Evolutionary conservation across 1,140 invertebrate species (phyloP).

Genomic region (Wiebesia pumilae): DNA sequence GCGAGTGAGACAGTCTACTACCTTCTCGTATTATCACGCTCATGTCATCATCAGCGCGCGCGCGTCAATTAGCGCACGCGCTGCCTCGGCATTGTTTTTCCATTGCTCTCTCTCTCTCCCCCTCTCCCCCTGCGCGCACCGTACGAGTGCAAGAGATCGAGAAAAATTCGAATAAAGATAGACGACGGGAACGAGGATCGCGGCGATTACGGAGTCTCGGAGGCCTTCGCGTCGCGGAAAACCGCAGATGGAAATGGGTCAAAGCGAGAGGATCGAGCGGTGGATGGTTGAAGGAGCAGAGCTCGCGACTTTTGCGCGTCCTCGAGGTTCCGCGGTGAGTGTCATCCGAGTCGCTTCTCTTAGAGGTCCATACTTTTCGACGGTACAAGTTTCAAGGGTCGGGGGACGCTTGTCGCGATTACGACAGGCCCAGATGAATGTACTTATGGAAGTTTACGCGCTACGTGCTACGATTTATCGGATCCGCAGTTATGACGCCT

Average conservation of each 20-base stretch:
- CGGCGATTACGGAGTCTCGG: too few species aligned
- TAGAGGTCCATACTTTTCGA: too few species aligned
- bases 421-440: not conserved
- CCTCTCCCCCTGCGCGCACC: not conserved
- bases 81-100: not conserved
- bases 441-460: not conserved
- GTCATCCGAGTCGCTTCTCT: too few species aligned
- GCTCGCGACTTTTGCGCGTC: not conserved
- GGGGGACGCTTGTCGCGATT: not conserved
- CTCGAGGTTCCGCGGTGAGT: too few species aligned
- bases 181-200: too few species aligned
- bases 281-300: not conserved
- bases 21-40: slow-evolving; percentile 28
- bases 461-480: not conserved
- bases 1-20: not conserved
- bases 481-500: not conserved
- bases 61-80: slow-evolving; percentile 17
- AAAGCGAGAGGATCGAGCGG: not conserved
- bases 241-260: slow-evolving; percentile 37
- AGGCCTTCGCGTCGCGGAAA: slow-evolving; percentile 28
- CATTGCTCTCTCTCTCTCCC: not conserved
- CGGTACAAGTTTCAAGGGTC: too few species aligned
- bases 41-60: not conserved
- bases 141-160: not conserved
- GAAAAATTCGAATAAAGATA: not conserved